A percentile compares a stretch with the other conserved stretches of the same genome.
phyloP scores from a whole-genome alignment of 2,113 vertebrate species.

The Phyllostomus hastatus region DNA sequence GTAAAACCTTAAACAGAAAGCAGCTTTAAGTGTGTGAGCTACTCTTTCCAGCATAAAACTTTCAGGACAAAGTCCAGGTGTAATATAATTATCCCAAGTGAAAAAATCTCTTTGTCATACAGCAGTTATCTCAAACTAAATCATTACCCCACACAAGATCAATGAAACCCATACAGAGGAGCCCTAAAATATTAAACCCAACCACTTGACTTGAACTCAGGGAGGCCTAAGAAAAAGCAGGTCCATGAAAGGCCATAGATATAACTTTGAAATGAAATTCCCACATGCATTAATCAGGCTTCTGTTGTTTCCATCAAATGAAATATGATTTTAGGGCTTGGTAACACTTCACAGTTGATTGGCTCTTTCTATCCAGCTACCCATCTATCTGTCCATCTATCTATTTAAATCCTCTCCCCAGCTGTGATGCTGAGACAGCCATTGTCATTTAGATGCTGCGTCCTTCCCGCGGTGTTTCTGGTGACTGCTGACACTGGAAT shows the following conservation, averaged over 20 bases:
- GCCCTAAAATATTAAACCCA: background rate
- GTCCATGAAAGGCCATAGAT: slow-evolving; percentile 9
- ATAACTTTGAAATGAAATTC: slow-evolving; percentile 61
- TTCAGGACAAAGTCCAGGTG: background rate
- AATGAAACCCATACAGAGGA: background rate
- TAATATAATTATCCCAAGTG: background rate
- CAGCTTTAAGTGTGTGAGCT: background rate
- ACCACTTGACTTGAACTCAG: background rate
- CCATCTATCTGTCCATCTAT: slow-evolving; percentile 65
- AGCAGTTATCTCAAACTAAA: background rate
- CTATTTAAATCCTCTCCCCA: slow-evolving; percentile 70
- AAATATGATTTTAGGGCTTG: slow-evolving; percentile 73
- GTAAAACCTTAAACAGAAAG: background rate
- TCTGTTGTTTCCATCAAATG: slow-evolving; percentile 61
- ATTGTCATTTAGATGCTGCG: slow-evolving; percentile 68
- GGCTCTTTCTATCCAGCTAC: slow-evolving; percentile 62
- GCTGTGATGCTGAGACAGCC: slow-evolving; percentile 70
- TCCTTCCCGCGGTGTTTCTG: slow-evolving; percentile 57
- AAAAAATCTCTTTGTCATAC: background rate
- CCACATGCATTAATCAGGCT: slow-evolving; percentile 63
- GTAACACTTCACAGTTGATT: slow-evolving; percentile 76
- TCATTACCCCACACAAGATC: background rate
- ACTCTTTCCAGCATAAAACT: background rate
- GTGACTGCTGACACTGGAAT: slow-evolving; percentile 53
- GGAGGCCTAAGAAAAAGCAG: slow-evolving; percentile 20